These are phyloP conservation scores for Pseudocheirus occidentalis DNA, from an alignment of 2,797 vertebrate genomes.

Conservation along the genomic window DNA sequence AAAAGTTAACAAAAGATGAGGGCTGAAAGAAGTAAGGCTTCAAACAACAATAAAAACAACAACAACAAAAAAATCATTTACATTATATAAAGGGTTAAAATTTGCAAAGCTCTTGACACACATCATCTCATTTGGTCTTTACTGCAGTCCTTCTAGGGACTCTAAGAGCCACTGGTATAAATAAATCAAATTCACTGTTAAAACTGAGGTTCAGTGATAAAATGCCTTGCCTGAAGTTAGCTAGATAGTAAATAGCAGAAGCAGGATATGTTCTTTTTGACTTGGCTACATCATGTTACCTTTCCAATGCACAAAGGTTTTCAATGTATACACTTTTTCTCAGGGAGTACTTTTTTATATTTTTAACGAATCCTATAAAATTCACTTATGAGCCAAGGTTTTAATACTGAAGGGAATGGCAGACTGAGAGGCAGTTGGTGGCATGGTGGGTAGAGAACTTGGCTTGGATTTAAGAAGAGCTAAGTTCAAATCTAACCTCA, in stretches of 20 bases:
- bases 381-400: slow-evolving; percentile 9
- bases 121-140: not conserved
- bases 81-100: not conserved
- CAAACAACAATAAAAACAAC: not conserved
- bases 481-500: not conserved
- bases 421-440: not conserved
- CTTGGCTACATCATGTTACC: not conserved
- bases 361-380: not conserved
- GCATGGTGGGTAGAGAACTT: not conserved
- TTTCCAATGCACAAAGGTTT: not conserved
- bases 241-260: not conserved
- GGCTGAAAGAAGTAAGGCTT: not conserved
- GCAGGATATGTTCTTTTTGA: not conserved
- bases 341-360: not conserved
- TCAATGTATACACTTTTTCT: not conserved
- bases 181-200: not conserved
- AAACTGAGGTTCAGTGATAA: not conserved
- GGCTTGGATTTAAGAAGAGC: not conserved
- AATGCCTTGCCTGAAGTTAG: not conserved
- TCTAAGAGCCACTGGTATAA: not conserved
- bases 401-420: slow-evolving; percentile 2
- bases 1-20: not conserved
- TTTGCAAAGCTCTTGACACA: not conserved
- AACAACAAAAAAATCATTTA: not conserved
- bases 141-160: not conserved